Percentiles rank a stretch among this genome's conserved stretches.
These are phyloP conservation scores for Acheta domesticus DNA, from an alignment of 2,888 invertebrate species.

Conservation along the genomic window DNA sequence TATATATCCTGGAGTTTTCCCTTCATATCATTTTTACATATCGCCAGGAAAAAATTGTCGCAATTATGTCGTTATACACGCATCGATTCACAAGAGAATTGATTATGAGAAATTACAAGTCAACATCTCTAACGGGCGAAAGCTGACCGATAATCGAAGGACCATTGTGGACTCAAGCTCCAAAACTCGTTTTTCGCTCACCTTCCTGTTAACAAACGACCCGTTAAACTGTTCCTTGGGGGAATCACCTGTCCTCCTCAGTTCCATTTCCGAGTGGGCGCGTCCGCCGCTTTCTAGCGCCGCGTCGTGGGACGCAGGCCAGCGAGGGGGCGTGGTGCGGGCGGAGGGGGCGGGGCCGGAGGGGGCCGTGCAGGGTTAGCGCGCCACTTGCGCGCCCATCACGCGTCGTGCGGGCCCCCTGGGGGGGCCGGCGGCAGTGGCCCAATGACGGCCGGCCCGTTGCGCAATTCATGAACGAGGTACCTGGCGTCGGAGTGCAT, in stretches of 20 bases:
- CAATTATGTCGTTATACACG: too few species aligned
- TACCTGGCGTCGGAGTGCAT: constrained; percentile 18
- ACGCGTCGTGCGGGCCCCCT: not conserved
- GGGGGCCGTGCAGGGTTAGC: not conserved
- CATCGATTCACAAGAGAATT: too few species aligned
- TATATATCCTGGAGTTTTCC: too few species aligned
- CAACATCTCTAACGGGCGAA: too few species aligned
- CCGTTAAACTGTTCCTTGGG: not conserved
- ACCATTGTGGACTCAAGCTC: not conserved
- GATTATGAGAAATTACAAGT: too few species aligned
- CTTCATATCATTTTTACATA: too few species aligned
- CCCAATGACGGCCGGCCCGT: not conserved
- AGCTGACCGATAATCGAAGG: not conserved
- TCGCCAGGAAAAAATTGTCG: too few species aligned
- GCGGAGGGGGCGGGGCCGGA: not conserved
- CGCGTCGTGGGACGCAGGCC: not conserved
- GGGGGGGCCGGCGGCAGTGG: not conserved
- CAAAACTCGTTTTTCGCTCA: not conserved
- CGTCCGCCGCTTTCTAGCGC: not conserved
- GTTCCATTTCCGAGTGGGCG: not conserved
- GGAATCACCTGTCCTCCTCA: constrained; percentile 8
- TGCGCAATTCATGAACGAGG: constrained; percentile 9
- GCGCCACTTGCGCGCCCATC: constrained; percentile 18
- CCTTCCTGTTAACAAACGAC: constrained; percentile 2
- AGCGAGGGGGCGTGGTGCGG: not conserved